These are phyloP conservation scores for Syrrhaptes paradoxus DNA, from an alignment of 2,113 vertebrate species.

Conservation along the genomic window DNA sequence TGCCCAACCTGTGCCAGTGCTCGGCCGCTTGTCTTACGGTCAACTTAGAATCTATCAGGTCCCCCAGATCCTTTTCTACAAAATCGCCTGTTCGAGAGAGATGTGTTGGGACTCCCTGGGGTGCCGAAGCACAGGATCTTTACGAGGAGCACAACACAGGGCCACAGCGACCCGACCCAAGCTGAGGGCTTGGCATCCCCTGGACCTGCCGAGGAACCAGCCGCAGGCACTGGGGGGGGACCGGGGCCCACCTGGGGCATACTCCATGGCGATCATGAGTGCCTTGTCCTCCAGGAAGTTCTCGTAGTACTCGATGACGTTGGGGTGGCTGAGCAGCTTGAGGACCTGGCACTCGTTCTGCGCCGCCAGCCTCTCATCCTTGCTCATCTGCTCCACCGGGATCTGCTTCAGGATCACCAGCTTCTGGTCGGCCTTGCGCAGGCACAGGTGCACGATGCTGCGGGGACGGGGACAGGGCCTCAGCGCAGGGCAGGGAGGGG, in stretches of 20 bases:
- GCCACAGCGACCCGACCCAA: background rate
- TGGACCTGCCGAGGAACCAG: background rate
- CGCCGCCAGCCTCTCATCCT: conserved; percentile 92
- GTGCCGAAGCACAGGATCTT: background rate
- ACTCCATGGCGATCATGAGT: conserved; percentile 99
- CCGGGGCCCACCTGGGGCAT: conserved; percentile 86
- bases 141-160: background rate
- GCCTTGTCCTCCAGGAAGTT: conserved; percentile 99
- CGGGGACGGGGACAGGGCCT: rapidly evolving
- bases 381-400: conserved; percentile 97
- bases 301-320: conserved; percentile 98
- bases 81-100: background rate
- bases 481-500: rapidly evolving
- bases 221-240: too few species aligned
- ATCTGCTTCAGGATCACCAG: conserved; percentile 98
- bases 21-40: rapidly evolving
- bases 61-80: background rate
- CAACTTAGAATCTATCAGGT: background rate
- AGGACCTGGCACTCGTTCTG: conserved; percentile 99
- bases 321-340: conserved; percentile 96
- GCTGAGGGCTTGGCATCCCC: background rate
- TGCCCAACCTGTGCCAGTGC: background rate
- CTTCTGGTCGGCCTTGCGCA: conserved; percentile 88
- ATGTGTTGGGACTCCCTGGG: rapidly evolving
- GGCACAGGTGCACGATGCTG: conserved; percentile 96